A percentile compares a stretch with the other conserved stretches of the same genome.
These are phyloP conservation scores for Peromyscus attwateri DNA, from an alignment of 2,797 vertebrate species.

Conservation along the genomic window DNA sequence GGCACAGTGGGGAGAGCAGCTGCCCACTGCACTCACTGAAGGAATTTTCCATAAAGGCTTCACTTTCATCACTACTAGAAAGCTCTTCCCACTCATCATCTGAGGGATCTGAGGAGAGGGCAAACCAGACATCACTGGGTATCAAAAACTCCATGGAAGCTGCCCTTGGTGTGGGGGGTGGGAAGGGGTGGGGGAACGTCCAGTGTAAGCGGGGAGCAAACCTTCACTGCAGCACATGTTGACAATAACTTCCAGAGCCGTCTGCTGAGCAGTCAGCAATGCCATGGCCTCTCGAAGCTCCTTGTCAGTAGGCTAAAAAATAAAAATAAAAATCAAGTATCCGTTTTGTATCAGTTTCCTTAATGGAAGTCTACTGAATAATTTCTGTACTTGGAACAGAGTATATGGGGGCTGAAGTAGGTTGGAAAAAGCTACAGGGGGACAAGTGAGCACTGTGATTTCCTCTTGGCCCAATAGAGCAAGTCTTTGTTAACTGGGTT, in stretches of 20 bases:
- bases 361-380: background rate
- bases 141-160: background rate
- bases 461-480: accelerated
- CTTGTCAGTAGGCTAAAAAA: slow-evolving; percentile 90
- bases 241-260: slow-evolving; percentile 97
- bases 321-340: background rate
- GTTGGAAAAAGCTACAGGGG: background rate
- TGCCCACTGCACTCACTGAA: slow-evolving; percentile 90
- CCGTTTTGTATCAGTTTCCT: background rate
- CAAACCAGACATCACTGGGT: background rate
- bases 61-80: slow-evolving; percentile 97
- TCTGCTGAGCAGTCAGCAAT: slow-evolving; percentile 96
- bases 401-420: background rate
- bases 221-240: slow-evolving; percentile 99
- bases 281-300: slow-evolving; percentile 94
- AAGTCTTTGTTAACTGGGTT: too few relatives aligned
- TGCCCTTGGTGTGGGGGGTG: background rate
- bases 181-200: background rate
- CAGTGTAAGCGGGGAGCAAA: slow-evolving; percentile 84
- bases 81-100: slow-evolving; percentile 98
- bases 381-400: background rate
- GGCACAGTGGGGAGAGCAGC: slow-evolving; percentile 94
- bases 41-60: slow-evolving; percentile 91
- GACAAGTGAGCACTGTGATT: background rate
- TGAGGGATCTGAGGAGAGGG: slow-evolving; percentile 89